Evolutionary conservation across 2,113 vertebrate genomes (phyloP), one percentile per base, ranked within the genome.

Genomic region (Mungos mungo): DNA sequence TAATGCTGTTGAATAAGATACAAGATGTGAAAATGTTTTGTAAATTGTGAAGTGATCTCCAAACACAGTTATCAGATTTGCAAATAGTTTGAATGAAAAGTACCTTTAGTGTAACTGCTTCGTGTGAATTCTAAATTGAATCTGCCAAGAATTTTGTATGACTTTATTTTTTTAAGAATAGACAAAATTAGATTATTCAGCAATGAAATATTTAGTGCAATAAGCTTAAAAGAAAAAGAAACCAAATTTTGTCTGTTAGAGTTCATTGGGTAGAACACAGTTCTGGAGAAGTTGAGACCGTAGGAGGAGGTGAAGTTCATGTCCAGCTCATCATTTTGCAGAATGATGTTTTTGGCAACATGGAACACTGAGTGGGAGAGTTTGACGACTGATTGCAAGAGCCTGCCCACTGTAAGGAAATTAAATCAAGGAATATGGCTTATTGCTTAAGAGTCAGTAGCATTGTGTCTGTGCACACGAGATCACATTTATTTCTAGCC

Each of bases 11-110:
- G 35, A 89, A 21, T 91, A 41, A 72, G 74, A 60, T 90, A 72
- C 76, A 96, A 88, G 31, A 88, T 88, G 63, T 68, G 57, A 96
- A 89, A 95, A 60, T 95, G 35, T 96, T 82, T 95, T 96, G 23
- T 85, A 89, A 68, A 69, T 95, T 93, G 14, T 82, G 91, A 93
- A 97, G 94, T 97, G 47, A 82, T 23, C 90, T 71, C 96, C 80
- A 96, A n/a, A 83, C 90, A 11, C 52, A 93, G 12, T 90, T 96
- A 95, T 88, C 65, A 90, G 31, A 89, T 90, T 97, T 31, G 97
- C 29, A 90, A 77, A 41, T 86, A 89, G 45, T 91, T 33, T 68
- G 45, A 93, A 84, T 93, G 85, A 92, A 92, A 96, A 76, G 41
- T 95, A 84, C 52, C 72, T 88, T 50, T 95, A 50, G 12, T 85